These are phyloP conservation scores for Lepilemur septentrionalis DNA, from an alignment of 2,797 vertebrate genomes.

Conservation along the genomic window DNA sequence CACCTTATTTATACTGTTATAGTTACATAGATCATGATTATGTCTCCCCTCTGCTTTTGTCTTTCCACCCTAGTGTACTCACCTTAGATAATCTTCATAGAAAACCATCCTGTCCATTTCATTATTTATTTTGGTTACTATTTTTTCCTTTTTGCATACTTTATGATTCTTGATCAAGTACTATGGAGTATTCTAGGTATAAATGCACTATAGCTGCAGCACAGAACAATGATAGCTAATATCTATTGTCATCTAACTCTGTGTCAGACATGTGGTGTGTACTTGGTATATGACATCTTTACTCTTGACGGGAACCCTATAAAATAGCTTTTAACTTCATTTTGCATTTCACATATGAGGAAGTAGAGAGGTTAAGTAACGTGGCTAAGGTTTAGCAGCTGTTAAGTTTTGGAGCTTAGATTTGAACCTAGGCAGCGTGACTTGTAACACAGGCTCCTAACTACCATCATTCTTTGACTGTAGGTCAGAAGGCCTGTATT, in stretches of 20 bases:
- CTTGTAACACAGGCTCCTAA: not conserved
- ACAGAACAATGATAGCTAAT: not conserved
- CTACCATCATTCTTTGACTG: not conserved
- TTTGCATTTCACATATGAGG: slow-evolving; percentile 13
- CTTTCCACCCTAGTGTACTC: not conserved
- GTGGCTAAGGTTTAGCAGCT: slow-evolving; percentile 12
- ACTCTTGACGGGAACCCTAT: not conserved
- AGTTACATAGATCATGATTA: not conserved
- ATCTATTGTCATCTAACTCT: not conserved
- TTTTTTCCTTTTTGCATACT: slow-evolving; percentile 18
- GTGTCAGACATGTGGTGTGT: not conserved
- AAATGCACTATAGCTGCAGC: not conserved
- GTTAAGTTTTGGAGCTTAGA: not conserved
- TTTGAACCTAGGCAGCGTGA: not conserved
- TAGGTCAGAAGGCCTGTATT: not conserved
- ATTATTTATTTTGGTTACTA: not conserved
- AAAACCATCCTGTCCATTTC: not conserved
- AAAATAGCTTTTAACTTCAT: not conserved
- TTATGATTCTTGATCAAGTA: slow-evolving; percentile 7
- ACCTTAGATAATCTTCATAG: not conserved
- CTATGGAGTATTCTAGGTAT: not conserved
- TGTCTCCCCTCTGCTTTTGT: not conserved
- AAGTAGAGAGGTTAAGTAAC: slow-evolving; percentile 35
- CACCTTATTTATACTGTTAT: not conserved
- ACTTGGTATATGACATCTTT: not conserved